Evolutionary conservation across 2,797 vertebrate genomes (phyloP).

Genomic region (Rhinophrynus dorsalis): DNA sequence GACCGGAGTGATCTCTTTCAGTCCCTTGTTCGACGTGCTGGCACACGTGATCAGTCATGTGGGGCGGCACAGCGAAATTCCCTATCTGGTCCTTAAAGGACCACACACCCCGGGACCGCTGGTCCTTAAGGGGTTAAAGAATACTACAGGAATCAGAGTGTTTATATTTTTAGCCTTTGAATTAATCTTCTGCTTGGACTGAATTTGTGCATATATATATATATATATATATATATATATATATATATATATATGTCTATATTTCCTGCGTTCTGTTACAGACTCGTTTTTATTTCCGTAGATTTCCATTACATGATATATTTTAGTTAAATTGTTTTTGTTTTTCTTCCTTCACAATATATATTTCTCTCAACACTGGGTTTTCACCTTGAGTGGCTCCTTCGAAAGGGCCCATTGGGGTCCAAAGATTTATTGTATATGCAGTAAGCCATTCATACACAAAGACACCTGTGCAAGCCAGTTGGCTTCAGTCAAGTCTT

Average conservation of each 20-base stretch:
- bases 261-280: not conserved
- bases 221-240: too few species aligned
- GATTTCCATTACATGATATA: not conserved
- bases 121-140: too few species aligned
- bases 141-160: too few species aligned
- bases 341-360: not conserved
- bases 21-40: too few species aligned
- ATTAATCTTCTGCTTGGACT: too few species aligned
- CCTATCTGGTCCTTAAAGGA: too few species aligned
- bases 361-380: constrained; percentile 8
- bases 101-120: too few species aligned
- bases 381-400: constrained; percentile 47
- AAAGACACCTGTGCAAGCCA: constrained; percentile 76
- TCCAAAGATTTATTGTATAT: constrained; percentile 69
- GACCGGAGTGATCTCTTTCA: too few species aligned
- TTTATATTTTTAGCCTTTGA: too few species aligned
- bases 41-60: too few species aligned
- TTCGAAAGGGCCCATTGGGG: constrained; percentile 53
- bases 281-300: not conserved
- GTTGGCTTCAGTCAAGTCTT: constrained; percentile 72
- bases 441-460: constrained; percentile 68
- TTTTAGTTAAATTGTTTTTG: not conserved
- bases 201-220: too few species aligned
- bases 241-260: not conserved
- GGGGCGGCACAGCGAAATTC: too few species aligned